Conservation (phyloP, 2,888 invertebrate species). For the Acanthococcus lagerstroemiae region DNA sequence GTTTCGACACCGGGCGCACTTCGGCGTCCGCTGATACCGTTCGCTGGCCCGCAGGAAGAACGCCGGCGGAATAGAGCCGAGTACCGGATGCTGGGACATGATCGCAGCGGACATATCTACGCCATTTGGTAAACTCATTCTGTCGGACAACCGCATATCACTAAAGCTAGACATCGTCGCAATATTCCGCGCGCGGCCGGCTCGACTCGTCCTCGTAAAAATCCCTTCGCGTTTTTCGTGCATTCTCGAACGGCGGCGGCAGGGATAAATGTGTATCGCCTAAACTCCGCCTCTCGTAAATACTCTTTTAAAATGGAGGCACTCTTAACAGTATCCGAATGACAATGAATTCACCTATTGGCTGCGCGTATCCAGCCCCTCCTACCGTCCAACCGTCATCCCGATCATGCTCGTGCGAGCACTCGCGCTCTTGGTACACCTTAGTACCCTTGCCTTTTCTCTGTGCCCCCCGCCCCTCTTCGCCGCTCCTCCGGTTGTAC, state of each 20-base stretch:
- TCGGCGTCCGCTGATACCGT: conserved; percentile 90
- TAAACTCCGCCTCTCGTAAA: conserved; percentile 25
- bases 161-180: conserved; percentile 19
- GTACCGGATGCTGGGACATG: conserved; percentile 62
- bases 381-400: no score
- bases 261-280: conserved; percentile 5
- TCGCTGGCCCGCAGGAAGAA: conserved; percentile 79
- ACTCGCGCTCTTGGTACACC: no score
- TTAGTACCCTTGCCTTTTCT: no score
- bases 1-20: conserved; percentile 93
- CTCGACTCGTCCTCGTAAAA: conserved; percentile 13
- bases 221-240: conserved; percentile 6
- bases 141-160: conserved; percentile 30
- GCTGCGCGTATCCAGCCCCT: no score
- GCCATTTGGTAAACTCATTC: conserved; percentile 73
- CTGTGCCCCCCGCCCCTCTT: no score
- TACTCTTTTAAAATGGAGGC: conserved; percentile 29
- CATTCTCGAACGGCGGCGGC: not conserved
- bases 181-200: not conserved
- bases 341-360: conserved; percentile 14
- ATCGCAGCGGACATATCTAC: conserved; percentile 70
- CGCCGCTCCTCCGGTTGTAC: no score
- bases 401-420: no score
- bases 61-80: conserved; percentile 72
- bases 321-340: conserved; percentile 23